phyloP scores from a whole-genome alignment of 2,113 vertebrate genomes.

The Zosterops japonicus region DNA sequence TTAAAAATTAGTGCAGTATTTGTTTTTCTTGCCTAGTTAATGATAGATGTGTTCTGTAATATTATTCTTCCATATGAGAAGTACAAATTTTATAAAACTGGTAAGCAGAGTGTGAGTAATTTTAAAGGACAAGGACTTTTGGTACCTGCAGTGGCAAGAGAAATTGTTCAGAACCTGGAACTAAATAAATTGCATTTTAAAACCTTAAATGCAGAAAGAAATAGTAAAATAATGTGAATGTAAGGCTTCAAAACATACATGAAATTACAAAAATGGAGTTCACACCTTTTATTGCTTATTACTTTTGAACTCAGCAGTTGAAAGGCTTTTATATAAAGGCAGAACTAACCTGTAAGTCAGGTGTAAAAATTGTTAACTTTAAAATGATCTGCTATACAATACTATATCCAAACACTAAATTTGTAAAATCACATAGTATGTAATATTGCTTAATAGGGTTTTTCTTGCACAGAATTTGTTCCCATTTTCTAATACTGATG shows the following conservation, averaged over 20 bases:
- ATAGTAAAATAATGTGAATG: not conserved
- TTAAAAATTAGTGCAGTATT: not conserved
- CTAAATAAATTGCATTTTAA: not conserved
- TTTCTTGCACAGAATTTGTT: not conserved
- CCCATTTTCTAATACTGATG: not conserved
- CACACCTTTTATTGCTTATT: not conserved
- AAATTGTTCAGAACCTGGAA: not conserved
- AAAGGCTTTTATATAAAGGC: not conserved
- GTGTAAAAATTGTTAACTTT: not conserved
- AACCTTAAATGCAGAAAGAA: not conserved
- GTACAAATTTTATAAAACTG: not conserved
- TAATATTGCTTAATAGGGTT: not conserved
- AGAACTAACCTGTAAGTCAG: not conserved
- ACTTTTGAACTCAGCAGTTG: not conserved
- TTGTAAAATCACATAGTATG: not conserved
- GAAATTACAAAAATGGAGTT: not conserved
- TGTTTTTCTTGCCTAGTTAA: not conserved
- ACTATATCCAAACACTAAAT: not conserved
- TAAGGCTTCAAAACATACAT: not conserved
- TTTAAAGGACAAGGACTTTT: not conserved
- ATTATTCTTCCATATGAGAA: not conserved
- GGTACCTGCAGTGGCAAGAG: not conserved
- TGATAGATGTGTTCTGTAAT: not conserved
- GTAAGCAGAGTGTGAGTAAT: not conserved
- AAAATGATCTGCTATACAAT: not conserved